Percentiles rank a stretch among this genome's conserved stretches.
Conservation (phyloP, 2,888 invertebrate species). For the Trachelus iudaicus region DNA sequence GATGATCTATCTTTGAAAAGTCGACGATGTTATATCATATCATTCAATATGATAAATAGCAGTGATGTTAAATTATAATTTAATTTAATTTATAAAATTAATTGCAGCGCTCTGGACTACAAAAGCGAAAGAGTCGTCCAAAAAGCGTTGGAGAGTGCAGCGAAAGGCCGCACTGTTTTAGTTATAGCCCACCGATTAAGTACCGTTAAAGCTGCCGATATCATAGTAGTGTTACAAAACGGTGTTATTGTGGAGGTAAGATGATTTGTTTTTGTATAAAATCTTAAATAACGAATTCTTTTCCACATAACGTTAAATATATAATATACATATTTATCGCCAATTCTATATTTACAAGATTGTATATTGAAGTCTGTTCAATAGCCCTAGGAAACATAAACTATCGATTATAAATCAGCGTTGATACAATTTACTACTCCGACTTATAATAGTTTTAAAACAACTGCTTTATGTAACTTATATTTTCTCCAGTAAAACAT, state of each 20-base stretch:
- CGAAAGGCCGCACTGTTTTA: constrained; percentile 88
- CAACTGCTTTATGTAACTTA: too few relatives aligned
- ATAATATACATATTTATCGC: background rate
- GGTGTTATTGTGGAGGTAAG: constrained; percentile 86
- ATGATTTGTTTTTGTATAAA: background rate
- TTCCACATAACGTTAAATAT: background rate
- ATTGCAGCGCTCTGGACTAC: constrained; percentile 86
- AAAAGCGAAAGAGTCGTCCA: constrained; percentile 93
- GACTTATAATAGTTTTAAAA: too few relatives aligned
- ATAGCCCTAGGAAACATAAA: too few relatives aligned
- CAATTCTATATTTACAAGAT: background rate
- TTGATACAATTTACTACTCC: too few relatives aligned
- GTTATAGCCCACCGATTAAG: constrained; percentile 95
- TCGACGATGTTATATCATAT: too few relatives aligned
- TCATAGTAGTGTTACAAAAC: constrained; percentile 89
- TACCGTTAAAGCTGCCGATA: constrained; percentile 90
- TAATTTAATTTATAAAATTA: constrained; percentile 11
- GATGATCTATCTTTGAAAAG: too few relatives aligned
- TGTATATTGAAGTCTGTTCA: too few relatives aligned
- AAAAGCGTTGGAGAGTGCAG: constrained; percentile 85
- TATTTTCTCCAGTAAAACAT: too few relatives aligned
- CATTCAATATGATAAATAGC: background rate
- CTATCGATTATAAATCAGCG: too few relatives aligned
- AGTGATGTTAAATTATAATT: background rate
- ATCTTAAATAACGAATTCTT: background rate